phyloP scores from a whole-genome alignment of 2,113 vertebrate genomes.

The Nettapus auritus region DNA sequence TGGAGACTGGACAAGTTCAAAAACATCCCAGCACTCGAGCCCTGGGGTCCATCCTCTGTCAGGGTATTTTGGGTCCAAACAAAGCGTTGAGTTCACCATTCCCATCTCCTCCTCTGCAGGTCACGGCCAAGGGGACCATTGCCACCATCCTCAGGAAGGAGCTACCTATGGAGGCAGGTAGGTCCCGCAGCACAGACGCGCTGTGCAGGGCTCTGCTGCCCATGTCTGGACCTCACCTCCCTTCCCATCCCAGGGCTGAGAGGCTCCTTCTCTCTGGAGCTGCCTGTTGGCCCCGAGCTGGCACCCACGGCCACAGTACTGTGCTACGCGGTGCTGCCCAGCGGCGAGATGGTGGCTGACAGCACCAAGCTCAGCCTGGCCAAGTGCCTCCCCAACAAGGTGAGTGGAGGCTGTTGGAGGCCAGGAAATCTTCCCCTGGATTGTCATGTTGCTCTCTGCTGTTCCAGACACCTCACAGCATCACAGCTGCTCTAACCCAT shows the following conservation, averaged over 20 bases:
- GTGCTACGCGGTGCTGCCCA: background rate
- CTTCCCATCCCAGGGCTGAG: background rate
- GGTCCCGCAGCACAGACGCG: background rate
- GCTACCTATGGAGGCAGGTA: background rate
- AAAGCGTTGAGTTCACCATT: accelerated
- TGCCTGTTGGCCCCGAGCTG: background rate
- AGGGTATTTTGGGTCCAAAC: background rate
- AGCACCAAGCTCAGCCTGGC: background rate
- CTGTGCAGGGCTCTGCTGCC: background rate
- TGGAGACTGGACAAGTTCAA: background rate
- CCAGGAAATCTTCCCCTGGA: background rate
- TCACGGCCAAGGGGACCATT: background rate
- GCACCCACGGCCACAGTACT: background rate
- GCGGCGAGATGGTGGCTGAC: background rate
- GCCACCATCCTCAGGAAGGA: background rate
- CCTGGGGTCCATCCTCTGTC: accelerated
- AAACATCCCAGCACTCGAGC: background rate
- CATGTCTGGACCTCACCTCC: background rate
- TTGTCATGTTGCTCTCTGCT: background rate
- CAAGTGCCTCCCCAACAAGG: constrained; percentile 31
- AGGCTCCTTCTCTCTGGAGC: background rate
- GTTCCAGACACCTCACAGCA: accelerated
- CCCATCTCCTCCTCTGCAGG: background rate
- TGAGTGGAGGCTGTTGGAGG: background rate
- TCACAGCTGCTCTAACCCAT: accelerated